These are phyloP conservation scores for Poecilia wingei DNA, from an alignment of 2,797 vertebrate species.

Conservation along the genomic window DNA sequence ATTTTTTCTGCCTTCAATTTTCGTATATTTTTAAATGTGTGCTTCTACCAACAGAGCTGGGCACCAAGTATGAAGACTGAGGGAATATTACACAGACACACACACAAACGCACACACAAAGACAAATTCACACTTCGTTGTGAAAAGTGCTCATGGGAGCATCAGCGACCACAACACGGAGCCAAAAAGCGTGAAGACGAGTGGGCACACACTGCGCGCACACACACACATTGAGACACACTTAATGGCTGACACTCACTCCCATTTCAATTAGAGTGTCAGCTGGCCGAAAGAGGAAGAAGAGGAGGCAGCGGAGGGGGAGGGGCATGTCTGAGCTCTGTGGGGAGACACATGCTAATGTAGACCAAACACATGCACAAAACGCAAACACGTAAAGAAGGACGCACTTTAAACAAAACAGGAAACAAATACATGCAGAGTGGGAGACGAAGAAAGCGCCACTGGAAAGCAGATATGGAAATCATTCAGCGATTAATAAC, in stretches of 20 bases:
- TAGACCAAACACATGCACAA: conserved; percentile 62
- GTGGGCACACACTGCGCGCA: conserved; percentile 31
- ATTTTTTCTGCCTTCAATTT: conserved; percentile 24
- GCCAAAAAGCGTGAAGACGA: conserved; percentile 70
- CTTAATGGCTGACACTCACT: conserved; percentile 76
- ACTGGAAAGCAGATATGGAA: conserved; percentile 1
- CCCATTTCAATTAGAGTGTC: conserved; percentile 81
- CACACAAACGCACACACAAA: conserved; percentile 24
- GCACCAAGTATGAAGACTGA: conserved; percentile 29
- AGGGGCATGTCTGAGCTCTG: conserved; percentile 63
- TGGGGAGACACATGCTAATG: conserved; percentile 66
- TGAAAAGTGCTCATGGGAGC: conserved; percentile 67
- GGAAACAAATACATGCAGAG: conserved; percentile 11
- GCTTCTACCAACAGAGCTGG: conserved; percentile 44
- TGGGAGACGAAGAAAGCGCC: background rate
- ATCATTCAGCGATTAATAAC: background rate
- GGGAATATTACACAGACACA: conserved; percentile 37
- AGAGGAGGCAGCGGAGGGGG: conserved; percentile 4
- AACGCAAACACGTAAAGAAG: conserved; percentile 37
- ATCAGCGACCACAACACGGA: conserved; percentile 71
- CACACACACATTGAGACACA: conserved; percentile 39
- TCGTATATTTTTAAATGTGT: conserved; percentile 10
- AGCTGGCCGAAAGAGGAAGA: conserved; percentile 75
- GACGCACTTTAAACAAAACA: conserved; percentile 29
- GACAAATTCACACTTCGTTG: conserved; percentile 53